Percentiles rank a stretch among this genome's conserved stretches.
Conservation (phyloP, 1,140 invertebrate genomes). For the Maconellicoccus hirsutus region DNA sequence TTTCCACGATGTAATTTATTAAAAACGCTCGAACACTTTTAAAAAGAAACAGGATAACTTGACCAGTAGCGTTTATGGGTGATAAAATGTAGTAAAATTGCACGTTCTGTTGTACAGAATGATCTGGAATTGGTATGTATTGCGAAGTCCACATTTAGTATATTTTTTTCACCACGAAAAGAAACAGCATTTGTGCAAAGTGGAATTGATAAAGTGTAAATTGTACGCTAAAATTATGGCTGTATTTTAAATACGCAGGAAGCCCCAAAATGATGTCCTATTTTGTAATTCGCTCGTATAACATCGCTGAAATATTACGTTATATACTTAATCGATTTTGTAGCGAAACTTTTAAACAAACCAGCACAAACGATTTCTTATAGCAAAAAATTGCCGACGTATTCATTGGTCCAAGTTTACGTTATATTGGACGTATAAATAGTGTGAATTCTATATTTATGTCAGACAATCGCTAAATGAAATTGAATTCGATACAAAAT, state of each 20-base stretch:
- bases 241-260: slow-evolving; percentile 4
- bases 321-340: background rate
- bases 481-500: too few species aligned
- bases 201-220: slow-evolving; percentile 5
- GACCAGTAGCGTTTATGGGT: background rate
- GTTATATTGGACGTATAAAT: background rate
- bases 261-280: background rate
- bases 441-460: background rate
- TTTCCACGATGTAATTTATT: too few species aligned
- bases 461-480: background rate
- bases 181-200: background rate
- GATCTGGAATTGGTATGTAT: background rate
- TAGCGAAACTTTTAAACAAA: background rate
- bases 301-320: background rate
- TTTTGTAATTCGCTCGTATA: too few species aligned
- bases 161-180: background rate
- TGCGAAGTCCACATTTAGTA: background rate
- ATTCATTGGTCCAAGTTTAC: background rate
- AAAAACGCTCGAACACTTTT: background rate
- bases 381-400: background rate
- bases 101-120: background rate
- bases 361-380: background rate
- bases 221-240: background rate
- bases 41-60: background rate
- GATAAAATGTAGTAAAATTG: background rate